Base-by-base conservation (phyloP, 2,113 vertebrate genomes). In the Holacanthus passer region DNA sequence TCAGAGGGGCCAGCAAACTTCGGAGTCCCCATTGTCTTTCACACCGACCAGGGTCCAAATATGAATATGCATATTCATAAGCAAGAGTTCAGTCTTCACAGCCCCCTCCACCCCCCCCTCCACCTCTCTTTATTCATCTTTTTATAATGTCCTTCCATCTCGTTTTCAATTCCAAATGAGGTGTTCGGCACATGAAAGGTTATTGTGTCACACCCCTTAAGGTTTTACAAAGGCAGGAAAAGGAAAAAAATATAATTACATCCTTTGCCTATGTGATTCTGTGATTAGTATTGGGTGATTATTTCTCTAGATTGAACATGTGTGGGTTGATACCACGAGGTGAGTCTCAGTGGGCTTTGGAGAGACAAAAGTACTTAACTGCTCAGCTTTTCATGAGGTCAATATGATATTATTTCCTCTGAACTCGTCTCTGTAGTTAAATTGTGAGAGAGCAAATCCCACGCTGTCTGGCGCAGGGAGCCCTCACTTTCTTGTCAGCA, bases 221-320 rank as follows among this genome's bases (percentile, higher is more conserved):
- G 95, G 94, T 95, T 93, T 93, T 92, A 89, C 93, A 95, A 93
- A 96, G 92, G 95, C 95, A 94, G 96, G 83, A 86, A 87, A 84
- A 72, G 95, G 94, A 73, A 95, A 88, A 94, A 95, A 95, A 81
- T 87, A 94, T 97, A 97, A 98, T 97, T 97, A 96, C 96, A 95
- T 96, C 95, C 95, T 95, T 95, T 94, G 95, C 92, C 91, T 89
- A 87, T 93, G 93, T 95, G 94, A 95, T 96, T 96, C 96, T 96
- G 95, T 96, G 95, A 95, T 96, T 96, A 94, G 88, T 87, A 60
- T 93, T 66, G 59, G 77, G 81, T 92, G 91, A 93, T 92, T 94
- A 93, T 96, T 97, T 94, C 94, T 90, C 76, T 87, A 93, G 94
- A 94, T 87, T 88, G 86, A 86, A 84, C 68, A 89, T 84, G 93